These are phyloP conservation scores for Drosophila seguyi DNA, from an alignment of 1,140 invertebrate species.

Conservation along the genomic window DNA sequence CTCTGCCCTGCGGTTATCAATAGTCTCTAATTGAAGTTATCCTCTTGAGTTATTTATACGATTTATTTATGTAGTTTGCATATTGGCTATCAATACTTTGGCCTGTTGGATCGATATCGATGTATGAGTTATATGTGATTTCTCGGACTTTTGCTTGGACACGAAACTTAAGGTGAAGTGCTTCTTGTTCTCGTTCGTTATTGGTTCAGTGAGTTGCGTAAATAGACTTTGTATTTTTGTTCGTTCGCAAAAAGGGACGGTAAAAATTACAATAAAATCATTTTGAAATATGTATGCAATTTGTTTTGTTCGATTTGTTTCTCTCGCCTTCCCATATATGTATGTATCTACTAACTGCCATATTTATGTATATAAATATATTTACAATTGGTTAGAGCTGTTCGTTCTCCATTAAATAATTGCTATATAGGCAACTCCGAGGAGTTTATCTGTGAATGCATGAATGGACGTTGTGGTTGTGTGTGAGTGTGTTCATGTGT, in stretches of 20 bases:
- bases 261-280: constrained; percentile 85
- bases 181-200: constrained; percentile 43
- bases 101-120: constrained; percentile 66
- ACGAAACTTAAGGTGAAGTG: constrained; percentile 55
- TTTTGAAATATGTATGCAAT: constrained; percentile 72
- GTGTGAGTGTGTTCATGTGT: constrained; percentile 39
- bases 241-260: constrained; percentile 83
- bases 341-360: constrained; percentile 42
- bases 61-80: constrained; percentile 40
- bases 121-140: constrained; percentile 48
- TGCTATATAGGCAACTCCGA: constrained; percentile 63
- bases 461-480: constrained; percentile 64
- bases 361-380: constrained; percentile 61
- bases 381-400: constrained; percentile 56
- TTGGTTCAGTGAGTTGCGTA: constrained; percentile 74
- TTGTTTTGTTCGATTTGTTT: constrained; percentile 37
- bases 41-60: constrained; percentile 59
- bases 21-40: constrained; percentile 70
- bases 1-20: constrained; percentile 26
- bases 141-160: constrained; percentile 42
- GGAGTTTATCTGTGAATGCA: constrained; percentile 53
- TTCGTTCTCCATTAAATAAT: constrained; percentile 57
- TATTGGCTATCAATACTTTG: constrained; percentile 81
- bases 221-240: constrained; percentile 72
- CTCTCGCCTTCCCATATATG: background rate